phyloP scores from a whole-genome alignment of 2,113 vertebrate genomes.

The Hydropotes inermis region DNA sequence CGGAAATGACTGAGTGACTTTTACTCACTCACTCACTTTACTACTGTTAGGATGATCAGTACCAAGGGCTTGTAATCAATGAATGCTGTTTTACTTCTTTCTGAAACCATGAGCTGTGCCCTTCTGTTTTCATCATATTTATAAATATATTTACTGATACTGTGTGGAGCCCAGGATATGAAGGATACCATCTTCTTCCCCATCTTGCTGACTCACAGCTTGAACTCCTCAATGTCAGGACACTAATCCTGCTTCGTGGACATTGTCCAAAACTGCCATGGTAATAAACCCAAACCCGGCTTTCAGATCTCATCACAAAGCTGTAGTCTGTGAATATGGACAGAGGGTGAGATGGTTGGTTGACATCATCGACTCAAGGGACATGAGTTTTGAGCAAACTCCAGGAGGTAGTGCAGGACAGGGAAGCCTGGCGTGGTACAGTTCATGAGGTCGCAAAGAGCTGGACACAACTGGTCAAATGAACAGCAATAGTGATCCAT shows the following conservation, averaged over 20 bases:
- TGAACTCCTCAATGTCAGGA: background rate
- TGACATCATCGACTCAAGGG: background rate
- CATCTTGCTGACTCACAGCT: background rate
- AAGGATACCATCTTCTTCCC: background rate
- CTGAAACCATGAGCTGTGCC: background rate
- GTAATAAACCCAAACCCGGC: background rate
- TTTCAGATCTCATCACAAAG: background rate
- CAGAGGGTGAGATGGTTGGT: background rate
- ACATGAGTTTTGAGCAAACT: background rate
- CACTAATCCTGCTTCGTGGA: background rate
- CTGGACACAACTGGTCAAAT: background rate
- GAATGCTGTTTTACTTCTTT: conserved; percentile 1
- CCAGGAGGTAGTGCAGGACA: background rate
- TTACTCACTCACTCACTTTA: background rate
- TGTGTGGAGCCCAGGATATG: background rate
- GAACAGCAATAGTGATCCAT: background rate
- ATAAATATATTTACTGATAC: background rate
- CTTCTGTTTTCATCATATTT: background rate
- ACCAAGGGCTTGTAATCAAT: background rate
- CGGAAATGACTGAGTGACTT: background rate
- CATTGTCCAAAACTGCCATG: background rate
- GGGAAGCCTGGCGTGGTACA: background rate
- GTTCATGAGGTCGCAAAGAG: background rate
- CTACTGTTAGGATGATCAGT: background rate
- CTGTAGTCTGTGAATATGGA: background rate